These are phyloP conservation scores for Eudasyphora cyanicolor DNA, from an alignment of 2,888 invertebrate genomes.

Conservation along the genomic window DNA sequence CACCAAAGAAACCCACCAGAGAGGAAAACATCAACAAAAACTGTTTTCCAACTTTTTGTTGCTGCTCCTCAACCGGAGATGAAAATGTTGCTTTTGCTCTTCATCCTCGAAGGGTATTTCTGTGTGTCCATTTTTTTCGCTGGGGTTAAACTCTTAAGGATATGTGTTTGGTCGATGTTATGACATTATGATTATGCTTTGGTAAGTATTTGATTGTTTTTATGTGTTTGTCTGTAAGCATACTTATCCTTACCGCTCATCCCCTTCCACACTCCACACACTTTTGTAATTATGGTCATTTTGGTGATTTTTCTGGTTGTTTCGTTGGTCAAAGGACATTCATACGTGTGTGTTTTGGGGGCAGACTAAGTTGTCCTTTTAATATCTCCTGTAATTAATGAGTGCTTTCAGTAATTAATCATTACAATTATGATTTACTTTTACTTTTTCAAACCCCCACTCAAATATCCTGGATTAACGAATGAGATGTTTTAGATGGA, in stretches of 20 bases:
- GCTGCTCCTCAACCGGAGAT: neutral
- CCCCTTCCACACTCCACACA: neutral
- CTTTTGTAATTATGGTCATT: slow-evolving; percentile 43
- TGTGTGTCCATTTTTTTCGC: neutral
- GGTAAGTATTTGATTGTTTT: slow-evolving; percentile 60
- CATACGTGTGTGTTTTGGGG: neutral
- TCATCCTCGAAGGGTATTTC: neutral
- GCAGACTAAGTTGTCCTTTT: slow-evolving; percentile 51
- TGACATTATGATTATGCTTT: slow-evolving; percentile 54
- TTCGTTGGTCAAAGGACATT: neutral
- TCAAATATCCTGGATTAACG: neutral
- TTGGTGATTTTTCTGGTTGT: slow-evolving; percentile 19
- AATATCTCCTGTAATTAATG: slow-evolving; percentile 75
- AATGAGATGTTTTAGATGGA: too few species aligned
- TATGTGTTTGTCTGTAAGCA: slow-evolving; percentile 24
- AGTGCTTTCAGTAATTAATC: slow-evolving; percentile 76
- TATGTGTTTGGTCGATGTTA: slow-evolving; percentile 37
- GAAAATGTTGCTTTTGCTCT: slow-evolving; percentile 11
- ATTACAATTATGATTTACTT: slow-evolving; percentile 72
- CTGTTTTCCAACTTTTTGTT: neutral
- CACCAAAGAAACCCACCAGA: slow-evolving; percentile 28
- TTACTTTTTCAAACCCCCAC: neutral
- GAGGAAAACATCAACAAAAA: slow-evolving; percentile 1
- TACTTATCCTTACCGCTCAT: neutral
- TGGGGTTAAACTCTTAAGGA: slow-evolving; percentile 56